Percentiles rank a stretch among this genome's conserved stretches.
Conservation (phyloP, 2,797 vertebrate genomes). For the Lepilemur septentrionalis region DNA sequence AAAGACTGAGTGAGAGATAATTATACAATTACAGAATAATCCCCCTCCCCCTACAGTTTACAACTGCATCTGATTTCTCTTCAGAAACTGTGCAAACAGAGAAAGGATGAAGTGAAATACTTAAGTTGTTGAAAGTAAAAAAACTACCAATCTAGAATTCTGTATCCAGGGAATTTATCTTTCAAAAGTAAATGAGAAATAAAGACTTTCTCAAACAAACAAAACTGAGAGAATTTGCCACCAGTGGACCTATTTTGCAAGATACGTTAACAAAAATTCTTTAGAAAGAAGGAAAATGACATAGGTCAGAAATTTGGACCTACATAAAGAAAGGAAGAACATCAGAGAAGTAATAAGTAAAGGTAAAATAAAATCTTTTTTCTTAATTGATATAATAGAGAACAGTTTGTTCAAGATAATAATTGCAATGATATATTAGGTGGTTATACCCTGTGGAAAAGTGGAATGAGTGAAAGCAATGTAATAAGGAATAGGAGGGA, state of each 20-base stretch:
- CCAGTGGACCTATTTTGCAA: not conserved
- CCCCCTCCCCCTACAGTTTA: not conserved
- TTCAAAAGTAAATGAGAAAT: not conserved
- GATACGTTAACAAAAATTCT: not conserved
- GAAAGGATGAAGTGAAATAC: not conserved
- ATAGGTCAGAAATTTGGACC: not conserved
- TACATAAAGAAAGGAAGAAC: not conserved
- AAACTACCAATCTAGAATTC: not conserved
- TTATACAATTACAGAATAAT: not conserved
- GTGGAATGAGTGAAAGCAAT: not conserved
- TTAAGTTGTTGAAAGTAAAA: not conserved
- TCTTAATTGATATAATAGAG: not conserved
- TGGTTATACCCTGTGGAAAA: not conserved
- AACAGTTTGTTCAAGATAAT: not conserved
- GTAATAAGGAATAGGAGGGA: not conserved
- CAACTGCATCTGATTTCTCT: not conserved
- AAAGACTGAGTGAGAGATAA: not conserved
- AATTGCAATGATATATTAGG: not conserved
- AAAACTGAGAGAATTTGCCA: not conserved
- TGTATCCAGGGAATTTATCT: conserved; percentile 4
- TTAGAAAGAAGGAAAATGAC: not conserved
- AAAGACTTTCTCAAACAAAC: not conserved
- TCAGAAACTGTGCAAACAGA: not conserved
- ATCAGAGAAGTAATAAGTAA: not conserved
- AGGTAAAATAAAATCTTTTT: not conserved